Evolutionary conservation across 2,797 vertebrate species (phyloP).

Genomic region (Mus spretus): DNA sequence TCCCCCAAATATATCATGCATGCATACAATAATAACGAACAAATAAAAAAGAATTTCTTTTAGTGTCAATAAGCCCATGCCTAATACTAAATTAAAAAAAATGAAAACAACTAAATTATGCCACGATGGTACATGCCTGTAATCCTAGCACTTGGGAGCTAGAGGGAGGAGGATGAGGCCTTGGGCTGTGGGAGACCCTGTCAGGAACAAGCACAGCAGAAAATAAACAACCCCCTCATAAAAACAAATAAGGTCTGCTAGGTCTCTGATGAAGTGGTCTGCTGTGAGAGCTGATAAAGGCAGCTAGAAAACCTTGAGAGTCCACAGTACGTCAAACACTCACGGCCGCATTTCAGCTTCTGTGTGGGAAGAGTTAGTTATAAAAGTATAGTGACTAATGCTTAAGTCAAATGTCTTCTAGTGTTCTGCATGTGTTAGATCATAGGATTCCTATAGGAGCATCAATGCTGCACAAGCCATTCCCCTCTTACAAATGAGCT

Average conservation of each 20-base stretch:
- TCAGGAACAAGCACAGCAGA: background rate
- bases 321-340: too few species aligned
- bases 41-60: background rate
- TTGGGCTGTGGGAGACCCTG: background rate
- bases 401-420: background rate
- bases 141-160: background rate
- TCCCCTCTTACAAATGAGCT: conserved; percentile 39
- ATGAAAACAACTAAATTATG: background rate
- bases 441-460: background rate
- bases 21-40: background rate
- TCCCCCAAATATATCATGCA: background rate
- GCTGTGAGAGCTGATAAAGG: background rate
- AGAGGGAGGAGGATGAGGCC: background rate
- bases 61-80: background rate
- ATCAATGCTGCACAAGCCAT: background rate
- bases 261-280: background rate
- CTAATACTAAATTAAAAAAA: background rate
- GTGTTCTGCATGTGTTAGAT: background rate
- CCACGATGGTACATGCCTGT: too few species aligned
- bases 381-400: background rate
- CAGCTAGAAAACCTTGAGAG: background rate
- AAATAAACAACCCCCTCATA: background rate
- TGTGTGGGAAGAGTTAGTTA: conserved; percentile 19
- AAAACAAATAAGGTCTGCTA: background rate
- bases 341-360: background rate